These are phyloP conservation scores for Cryptomyrus ogoouensis DNA, from an alignment of 2,113 vertebrate species.

Conservation along the genomic window DNA sequence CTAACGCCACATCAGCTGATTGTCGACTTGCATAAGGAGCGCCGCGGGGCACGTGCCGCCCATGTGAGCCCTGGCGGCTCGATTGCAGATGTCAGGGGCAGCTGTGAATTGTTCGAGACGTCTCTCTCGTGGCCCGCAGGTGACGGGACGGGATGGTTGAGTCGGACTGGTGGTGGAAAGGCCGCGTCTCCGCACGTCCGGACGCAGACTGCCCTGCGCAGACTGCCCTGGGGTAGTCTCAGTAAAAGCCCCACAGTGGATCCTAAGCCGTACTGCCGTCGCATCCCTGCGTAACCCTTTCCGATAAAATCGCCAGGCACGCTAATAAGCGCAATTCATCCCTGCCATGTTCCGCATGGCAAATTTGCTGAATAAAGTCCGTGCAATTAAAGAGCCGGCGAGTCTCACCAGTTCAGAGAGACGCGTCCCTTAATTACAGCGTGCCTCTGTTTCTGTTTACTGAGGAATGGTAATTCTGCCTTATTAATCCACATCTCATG, in stretches of 20 bases:
- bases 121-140: background rate
- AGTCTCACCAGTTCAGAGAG: background rate
- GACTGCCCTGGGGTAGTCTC: background rate
- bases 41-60: background rate
- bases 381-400: background rate
- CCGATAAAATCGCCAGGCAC: background rate
- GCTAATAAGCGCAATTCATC: background rate
- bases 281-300: background rate
- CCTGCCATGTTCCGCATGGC: background rate
- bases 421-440: background rate
- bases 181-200: too few species aligned
- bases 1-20: slow-evolving; percentile 17
- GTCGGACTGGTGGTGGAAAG: background rate
- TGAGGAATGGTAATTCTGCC: background rate
- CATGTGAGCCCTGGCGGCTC: background rate
- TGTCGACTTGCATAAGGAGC: background rate
- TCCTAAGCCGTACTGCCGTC: background rate
- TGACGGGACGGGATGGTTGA: background rate
- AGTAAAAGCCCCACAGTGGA: background rate
- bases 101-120: background rate
- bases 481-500: background rate
- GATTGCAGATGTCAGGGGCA: background rate
- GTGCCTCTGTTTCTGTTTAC: background rate
- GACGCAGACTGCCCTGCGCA: background rate
- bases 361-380: background rate